phyloP scores from a whole-genome alignment of 2,888 invertebrate species.

The Pristionchus exspectatus region DNA sequence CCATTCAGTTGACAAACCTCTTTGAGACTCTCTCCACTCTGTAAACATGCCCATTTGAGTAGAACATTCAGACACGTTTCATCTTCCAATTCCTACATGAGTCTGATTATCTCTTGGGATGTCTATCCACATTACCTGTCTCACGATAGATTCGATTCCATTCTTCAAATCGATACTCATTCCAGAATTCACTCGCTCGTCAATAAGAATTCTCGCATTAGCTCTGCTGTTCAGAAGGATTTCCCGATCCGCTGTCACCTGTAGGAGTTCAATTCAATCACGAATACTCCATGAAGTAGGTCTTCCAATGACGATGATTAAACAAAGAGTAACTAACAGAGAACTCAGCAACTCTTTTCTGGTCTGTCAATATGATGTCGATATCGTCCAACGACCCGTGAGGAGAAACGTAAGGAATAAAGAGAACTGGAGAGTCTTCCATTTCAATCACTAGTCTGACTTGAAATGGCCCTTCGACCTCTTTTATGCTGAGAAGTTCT shows the following conservation, averaged over 20 bases:
- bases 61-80: constrained; percentile 31
- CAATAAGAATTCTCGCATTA: constrained; percentile 11
- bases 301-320: not conserved
- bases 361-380: not conserved
- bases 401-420: not conserved
- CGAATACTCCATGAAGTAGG: too few relatives aligned
- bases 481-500: not conserved
- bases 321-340: not conserved
- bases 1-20: not conserved
- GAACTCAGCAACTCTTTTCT: constrained; percentile 8
- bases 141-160: constrained; percentile 14
- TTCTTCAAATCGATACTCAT: constrained; percentile 35
- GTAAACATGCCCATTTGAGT: constrained; percentile 25
- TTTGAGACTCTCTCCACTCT: not conserved
- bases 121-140: not conserved
- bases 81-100: not conserved
- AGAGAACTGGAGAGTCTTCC: not conserved
- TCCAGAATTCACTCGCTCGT: not conserved
- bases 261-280: not conserved
- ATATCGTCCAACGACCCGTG: not conserved
- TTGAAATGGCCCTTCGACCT: not conserved
- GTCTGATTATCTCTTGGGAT: not conserved
- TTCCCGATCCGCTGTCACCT: not conserved
- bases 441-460: not conserved
- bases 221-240: not conserved